Evolutionary conservation across 2,888 invertebrate genomes (phyloP).

Genomic region (Sthenelais limicola): DNA sequence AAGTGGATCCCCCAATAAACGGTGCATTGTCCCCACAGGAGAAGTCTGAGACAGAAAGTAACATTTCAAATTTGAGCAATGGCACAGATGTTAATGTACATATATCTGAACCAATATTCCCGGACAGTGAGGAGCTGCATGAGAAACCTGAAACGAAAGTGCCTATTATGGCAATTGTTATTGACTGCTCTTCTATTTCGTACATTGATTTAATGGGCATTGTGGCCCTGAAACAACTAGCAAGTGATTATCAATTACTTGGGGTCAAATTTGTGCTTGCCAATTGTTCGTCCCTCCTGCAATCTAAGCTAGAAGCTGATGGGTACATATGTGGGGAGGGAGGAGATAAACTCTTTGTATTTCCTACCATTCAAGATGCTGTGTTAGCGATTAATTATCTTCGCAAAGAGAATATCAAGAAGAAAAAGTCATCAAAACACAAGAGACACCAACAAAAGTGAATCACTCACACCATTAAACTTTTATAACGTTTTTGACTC

Average conservation of each 20-base stretch:
- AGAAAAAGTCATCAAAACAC: too few species aligned
- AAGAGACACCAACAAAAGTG: too few species aligned
- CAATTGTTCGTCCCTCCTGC: conserved; percentile 50
- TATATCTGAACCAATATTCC: neutral
- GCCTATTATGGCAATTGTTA: conserved; percentile 49
- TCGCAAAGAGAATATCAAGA: too few species aligned
- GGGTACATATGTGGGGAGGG: conserved; percentile 1
- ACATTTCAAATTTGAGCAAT: too few species aligned
- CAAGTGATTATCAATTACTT: conserved; percentile 52
- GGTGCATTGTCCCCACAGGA: too few species aligned
- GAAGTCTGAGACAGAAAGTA: too few species aligned
- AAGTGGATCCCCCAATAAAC: too few species aligned
- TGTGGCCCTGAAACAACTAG: conserved; percentile 56
- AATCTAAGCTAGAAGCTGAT: neutral
- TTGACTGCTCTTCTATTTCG: conserved; percentile 65
- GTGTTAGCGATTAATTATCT: neutral
- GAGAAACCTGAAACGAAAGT: neutral
- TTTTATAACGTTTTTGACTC: too few species aligned
- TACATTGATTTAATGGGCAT: conserved; percentile 64
- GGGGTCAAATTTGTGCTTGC: conserved; percentile 57
- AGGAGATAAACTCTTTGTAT: neutral
- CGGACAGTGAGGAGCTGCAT: too few species aligned
- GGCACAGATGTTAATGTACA: neutral
- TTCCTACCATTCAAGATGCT: conserved; percentile 39
- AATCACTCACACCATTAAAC: too few species aligned